Evolutionary conservation across 2,797 vertebrate species (phyloP), one percentile per base, ranked within the genome.

Genomic region (Thalassophryne amazonica): DNA sequence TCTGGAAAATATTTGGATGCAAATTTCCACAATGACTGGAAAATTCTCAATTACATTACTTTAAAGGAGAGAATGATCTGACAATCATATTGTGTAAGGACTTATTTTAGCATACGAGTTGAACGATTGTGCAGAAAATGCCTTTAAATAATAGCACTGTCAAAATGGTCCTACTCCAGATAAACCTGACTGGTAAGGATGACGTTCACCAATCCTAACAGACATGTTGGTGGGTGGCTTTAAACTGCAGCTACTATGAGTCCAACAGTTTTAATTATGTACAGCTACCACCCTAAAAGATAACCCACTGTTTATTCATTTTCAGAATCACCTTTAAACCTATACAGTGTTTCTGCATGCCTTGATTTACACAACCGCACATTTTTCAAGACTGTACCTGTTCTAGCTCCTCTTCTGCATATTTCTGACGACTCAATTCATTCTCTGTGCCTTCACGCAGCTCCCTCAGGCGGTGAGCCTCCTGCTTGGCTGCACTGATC

Each of bases 401-500:
- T 37, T 95, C 95, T 35, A 98, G 85, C 73, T 99, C 96, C 40
- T 98, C 94, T 82, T 99, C 97, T 0, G 96, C 96, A 0, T 98
- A 98, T 17, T 98, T 98, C 67, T 98, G 96, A 4, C 96, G 79
- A 78, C 96, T 98, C 59, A 98, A 92, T 54, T 98, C 96, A 0
- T 98, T 98, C 84, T 90, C 97, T 0, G 96, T 98, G 50, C 96
- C 96, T 71, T 98, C 97, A 0, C 96, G 91, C 11, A 99, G 92
- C 69, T 94, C 95, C 23, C 91, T 91, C 15, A 98, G 89, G 9
- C 96, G 71, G 13, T 97, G 95, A 0, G 97, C 97, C 79, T 99
- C 97, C 83, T 98, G 97, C 83, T 98, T 99, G 69, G 97, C 96
- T 0, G 93, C 56, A 38, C 92, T 94, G 84, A 98, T 98, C 89